Evolutionary conservation across 2,797 vertebrate genomes (phyloP).

Genomic region (Tragopan temminckii): DNA sequence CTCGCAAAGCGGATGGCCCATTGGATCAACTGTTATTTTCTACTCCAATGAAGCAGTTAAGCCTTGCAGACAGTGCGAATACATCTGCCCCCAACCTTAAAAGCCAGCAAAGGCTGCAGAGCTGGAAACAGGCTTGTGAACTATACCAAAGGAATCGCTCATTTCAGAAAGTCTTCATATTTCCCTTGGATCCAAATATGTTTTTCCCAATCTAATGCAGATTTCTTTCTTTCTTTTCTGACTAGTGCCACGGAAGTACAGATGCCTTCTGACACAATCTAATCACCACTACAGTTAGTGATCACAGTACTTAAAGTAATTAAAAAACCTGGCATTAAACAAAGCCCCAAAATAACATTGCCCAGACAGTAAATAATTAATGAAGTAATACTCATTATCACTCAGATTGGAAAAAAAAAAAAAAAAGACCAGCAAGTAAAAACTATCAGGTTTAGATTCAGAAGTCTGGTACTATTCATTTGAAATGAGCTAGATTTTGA

Average conservation of each 20-base stretch:
- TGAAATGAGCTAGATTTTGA: background rate
- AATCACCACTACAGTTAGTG: background rate
- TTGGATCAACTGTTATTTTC: fast-evolving
- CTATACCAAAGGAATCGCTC: background rate
- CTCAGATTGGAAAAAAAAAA: background rate
- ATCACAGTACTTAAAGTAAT: background rate
- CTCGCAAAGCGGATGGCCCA: background rate
- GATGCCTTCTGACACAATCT: background rate
- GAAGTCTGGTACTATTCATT: background rate
- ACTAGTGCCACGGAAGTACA: background rate
- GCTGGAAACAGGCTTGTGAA: background rate
- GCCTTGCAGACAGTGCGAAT: background rate
- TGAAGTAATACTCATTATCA: background rate
- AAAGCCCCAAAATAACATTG: background rate
- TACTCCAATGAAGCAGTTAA: background rate
- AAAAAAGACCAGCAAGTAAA: background rate
- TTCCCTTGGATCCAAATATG: background rate
- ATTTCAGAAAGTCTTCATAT: background rate
- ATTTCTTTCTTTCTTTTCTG: background rate
- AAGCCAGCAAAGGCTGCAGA: background rate
- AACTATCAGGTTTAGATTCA: background rate
- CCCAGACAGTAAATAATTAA: background rate
- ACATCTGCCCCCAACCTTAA: background rate
- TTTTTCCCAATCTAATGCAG: background rate
- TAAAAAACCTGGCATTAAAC: background rate